Conservation (phyloP, 2,113 vertebrate species). For the Stictonetta naevosa region DNA sequence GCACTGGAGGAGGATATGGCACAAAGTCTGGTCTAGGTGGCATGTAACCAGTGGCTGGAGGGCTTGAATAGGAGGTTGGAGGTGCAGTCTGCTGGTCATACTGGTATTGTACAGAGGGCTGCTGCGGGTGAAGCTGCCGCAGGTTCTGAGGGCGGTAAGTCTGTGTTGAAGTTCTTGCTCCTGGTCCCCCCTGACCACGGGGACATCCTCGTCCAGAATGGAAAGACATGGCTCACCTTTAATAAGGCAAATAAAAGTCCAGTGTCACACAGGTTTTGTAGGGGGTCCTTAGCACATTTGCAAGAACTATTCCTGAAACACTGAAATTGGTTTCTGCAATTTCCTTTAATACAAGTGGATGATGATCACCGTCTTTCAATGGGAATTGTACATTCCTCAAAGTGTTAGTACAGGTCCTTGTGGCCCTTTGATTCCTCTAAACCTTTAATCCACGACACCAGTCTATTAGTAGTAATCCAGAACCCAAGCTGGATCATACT, state of each 20-base stretch:
- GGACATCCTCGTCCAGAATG: slow-evolving; percentile 87
- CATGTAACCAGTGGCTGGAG: slow-evolving; percentile 80
- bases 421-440: background rate
- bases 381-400: background rate
- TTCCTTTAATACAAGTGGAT: background rate
- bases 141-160: slow-evolving; percentile 84
- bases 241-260: background rate
- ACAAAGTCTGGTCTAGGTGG: slow-evolving; percentile 88
- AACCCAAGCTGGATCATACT: background rate
- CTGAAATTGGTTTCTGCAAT: background rate
- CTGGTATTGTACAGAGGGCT: slow-evolving; percentile 83
- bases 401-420: background rate
- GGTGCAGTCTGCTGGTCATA: slow-evolving; percentile 85
- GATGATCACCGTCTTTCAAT: accelerated
- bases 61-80: slow-evolving; percentile 80
- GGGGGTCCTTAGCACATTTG: background rate
- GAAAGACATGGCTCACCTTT: slow-evolving; percentile 88
- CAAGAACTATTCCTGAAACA: background rate
- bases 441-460: background rate
- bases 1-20: slow-evolving; percentile 86
- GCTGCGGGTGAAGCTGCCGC: slow-evolving; percentile 83
- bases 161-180: slow-evolving; percentile 81
- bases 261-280: background rate
- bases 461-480: background rate
- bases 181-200: slow-evolving; percentile 81